These are phyloP conservation scores for Epizoanthus scotinus DNA, from an alignment of 92 coral and sea anemone species.

Conservation along the genomic window DNA sequence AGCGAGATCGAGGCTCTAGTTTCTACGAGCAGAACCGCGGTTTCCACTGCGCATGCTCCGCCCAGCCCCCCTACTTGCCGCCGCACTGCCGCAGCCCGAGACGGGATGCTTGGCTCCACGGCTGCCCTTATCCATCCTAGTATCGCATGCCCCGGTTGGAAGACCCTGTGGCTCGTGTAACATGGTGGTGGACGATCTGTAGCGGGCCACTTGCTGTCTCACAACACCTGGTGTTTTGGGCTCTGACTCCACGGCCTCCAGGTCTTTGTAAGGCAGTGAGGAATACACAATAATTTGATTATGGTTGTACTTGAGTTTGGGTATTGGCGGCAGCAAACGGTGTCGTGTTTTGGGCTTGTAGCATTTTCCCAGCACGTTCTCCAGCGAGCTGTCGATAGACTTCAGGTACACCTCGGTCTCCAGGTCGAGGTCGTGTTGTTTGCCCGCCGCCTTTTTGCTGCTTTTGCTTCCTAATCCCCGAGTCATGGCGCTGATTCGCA, in stretches of 20 bases:
- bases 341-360: slow-evolving; percentile 90
- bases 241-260: slow-evolving; percentile 70
- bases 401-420: slow-evolving; percentile 24
- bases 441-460: slow-evolving; percentile 21
- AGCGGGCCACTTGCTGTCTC: slow-evolving; percentile 43
- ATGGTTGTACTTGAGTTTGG: slow-evolving; percentile 83
- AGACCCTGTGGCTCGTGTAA: slow-evolving; percentile 32
- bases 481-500: slow-evolving; percentile 63
- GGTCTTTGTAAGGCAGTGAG: slow-evolving; percentile 84
- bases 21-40: slow-evolving; percentile 40
- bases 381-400: slow-evolving; percentile 55
- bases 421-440: slow-evolving; percentile 48
- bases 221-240: slow-evolving; percentile 81
- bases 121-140: slow-evolving; percentile 10
- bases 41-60: slow-evolving; percentile 27
- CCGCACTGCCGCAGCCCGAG: background rate
- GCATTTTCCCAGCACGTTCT: slow-evolving; percentile 82
- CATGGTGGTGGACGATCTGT: slow-evolving; percentile 43
- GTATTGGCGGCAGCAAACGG: slow-evolving; percentile 80
- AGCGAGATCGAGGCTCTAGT: background rate
- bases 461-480: slow-evolving; percentile 16
- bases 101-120: slow-evolving; percentile 17
- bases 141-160: slow-evolving; percentile 13
- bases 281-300: slow-evolving; percentile 93
- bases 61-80: slow-evolving; percentile 18